phyloP scores from a whole-genome alignment of 1,140 invertebrate genomes.

The Thaumatotibia leucotreta region DNA sequence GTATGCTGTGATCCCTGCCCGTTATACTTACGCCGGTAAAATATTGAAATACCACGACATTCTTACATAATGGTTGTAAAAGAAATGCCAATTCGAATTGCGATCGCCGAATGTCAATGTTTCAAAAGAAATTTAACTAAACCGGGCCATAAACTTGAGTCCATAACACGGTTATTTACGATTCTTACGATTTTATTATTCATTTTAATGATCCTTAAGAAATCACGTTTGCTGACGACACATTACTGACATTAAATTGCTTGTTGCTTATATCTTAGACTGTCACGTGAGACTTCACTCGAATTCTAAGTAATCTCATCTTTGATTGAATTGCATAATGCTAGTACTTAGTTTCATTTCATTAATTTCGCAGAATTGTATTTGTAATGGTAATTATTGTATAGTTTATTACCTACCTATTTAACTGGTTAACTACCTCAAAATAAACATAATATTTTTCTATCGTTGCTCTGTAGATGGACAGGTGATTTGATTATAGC shows the following conservation, averaged over 20 bases:
- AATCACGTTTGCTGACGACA: conserved; percentile 2
- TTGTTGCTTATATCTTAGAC: neutral
- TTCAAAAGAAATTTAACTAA: neutral
- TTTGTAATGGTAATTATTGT: neutral
- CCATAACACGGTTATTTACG: neutral
- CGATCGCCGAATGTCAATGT: neutral
- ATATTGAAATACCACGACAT: neutral
- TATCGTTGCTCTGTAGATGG: too few relatives aligned
- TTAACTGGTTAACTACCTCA: too few relatives aligned
- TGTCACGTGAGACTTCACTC: neutral
- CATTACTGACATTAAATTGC: neutral
- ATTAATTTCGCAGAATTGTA: neutral
- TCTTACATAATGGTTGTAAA: neutral
- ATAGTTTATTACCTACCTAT: too few relatives aligned
- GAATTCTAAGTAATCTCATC: neutral
- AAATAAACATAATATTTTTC: too few relatives aligned
- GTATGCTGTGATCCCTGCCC: too few relatives aligned
- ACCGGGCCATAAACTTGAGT: neutral
- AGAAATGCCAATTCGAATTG: neutral
- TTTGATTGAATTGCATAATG: neutral
- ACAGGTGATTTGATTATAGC: too few relatives aligned
- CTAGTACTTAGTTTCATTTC: neutral
- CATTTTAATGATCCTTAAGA: neutral
- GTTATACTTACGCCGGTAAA: neutral
- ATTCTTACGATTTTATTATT: neutral